Percentiles rank a stretch among this genome's conserved stretches.
Conservation (phyloP, 2,113 vertebrate genomes). For the Oryzias celebensis region DNA sequence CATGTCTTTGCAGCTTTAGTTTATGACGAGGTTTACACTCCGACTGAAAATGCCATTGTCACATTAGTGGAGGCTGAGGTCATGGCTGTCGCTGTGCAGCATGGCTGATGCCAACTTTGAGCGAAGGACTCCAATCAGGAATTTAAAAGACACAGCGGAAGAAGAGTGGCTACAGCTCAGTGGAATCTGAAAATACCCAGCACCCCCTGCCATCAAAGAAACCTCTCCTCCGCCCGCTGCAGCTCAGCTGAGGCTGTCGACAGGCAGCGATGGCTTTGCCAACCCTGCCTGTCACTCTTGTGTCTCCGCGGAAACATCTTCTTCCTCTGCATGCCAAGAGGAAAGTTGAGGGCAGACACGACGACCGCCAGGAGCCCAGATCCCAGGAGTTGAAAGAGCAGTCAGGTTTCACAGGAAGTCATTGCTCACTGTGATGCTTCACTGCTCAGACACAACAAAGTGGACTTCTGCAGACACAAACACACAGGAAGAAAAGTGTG, state of each 20-base stretch:
- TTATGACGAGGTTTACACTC: constrained; percentile 59
- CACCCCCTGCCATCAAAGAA: constrained; percentile 35
- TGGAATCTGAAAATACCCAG: constrained; percentile 18
- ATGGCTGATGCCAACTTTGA: constrained; percentile 45
- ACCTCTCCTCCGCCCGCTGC: constrained; percentile 33
- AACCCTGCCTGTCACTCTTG: constrained; percentile 52
- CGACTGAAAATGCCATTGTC: constrained; percentile 72
- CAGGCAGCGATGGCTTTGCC: constrained; percentile 47
- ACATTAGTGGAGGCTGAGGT: constrained; percentile 65
- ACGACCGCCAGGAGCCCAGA: constrained; percentile 58
- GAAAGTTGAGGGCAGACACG: constrained; percentile 54
- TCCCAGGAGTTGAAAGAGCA: constrained; percentile 60
- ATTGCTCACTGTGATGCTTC: constrained; percentile 63
- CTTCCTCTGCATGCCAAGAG: constrained; percentile 49
- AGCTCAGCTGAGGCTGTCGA: constrained; percentile 20
- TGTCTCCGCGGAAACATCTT: constrained; percentile 58
- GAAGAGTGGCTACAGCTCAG: constrained; percentile 8
- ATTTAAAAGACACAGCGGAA: not conserved
- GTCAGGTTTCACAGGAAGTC: constrained; percentile 68
- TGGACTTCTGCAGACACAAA: constrained; percentile 52
- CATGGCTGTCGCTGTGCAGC: constrained; percentile 46
- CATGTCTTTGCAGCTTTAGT: constrained; percentile 61
- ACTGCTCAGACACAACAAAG: constrained; percentile 71
- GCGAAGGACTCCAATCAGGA: constrained; percentile 13
- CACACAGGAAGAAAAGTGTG: constrained; percentile 48